Evolutionary conservation across 2,888 invertebrate species (phyloP), one percentile per base, ranked within the genome.

Genomic region (Torymus aiolomorphi): DNA sequence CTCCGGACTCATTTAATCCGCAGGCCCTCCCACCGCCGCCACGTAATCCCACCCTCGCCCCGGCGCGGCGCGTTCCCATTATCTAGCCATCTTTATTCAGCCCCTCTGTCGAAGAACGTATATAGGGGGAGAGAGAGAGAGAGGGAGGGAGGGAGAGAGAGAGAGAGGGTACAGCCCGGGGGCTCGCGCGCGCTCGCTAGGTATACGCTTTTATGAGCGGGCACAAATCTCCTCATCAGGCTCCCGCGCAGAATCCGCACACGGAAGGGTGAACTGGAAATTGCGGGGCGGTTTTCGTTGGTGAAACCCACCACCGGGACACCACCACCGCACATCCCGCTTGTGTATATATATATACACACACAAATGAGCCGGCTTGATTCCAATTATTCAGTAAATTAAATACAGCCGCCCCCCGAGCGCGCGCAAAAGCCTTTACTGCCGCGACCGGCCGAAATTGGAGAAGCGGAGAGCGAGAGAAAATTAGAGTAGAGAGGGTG

Each of bases 311-410:
- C 62, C n/a, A 52, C 66, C 42, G n/a, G n/a, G n/a, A n/a, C n/a
- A n/a, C 59, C n/a, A 57, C 61, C 54, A 49, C 14, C 71, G 76
- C 31, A 57, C 78, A 67, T 80, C 8, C 8, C 8, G 8, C 8
- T 1, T 42, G 8, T 42, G 8, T 8, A 42, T 42, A 42, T 42
- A 42, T 10, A 42, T 8, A 42, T 42, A 42, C 1, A 42, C 31
- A 63, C 79, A 72, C 81, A 89, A 90, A 90, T 89, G 90, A 90
- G 89, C 84, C 88, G 85, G 88, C 89, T 90, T 89, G 88, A 88
- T 89, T 89, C 88, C 89, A 90, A 90, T 90, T 90, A 90, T 90
- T 90, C 90, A 88, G 88, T 90, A 89, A 90, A 90, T 90, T 90
- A 90, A 90, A 89, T 89, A 88, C 90, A 86, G 85, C 84, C 78